These are phyloP conservation scores for Pinna nobilis DNA, from an alignment of 1,140 invertebrate species.

Conservation along the genomic window DNA sequence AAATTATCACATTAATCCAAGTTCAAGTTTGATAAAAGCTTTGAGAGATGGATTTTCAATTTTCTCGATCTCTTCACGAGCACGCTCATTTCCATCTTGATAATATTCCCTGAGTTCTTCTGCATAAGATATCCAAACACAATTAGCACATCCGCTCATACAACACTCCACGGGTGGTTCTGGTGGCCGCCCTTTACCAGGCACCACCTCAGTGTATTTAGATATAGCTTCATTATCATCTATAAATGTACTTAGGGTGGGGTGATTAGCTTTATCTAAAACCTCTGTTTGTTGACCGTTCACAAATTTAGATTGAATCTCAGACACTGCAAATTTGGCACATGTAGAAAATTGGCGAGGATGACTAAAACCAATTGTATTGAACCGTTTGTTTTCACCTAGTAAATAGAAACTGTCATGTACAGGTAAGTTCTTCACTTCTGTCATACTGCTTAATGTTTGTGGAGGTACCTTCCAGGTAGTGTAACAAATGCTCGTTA, in stretches of 20 bases:
- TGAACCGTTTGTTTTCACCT: too few species aligned
- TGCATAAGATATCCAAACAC: constrained; percentile 95
- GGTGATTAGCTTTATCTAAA: neutral
- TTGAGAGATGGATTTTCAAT: constrained; percentile 74
- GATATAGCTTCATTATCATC: neutral
- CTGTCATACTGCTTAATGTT: too few species aligned
- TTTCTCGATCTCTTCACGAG: constrained; percentile 83
- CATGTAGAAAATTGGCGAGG: too few species aligned
- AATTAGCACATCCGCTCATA: constrained; percentile 94
- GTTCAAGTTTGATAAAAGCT: constrained; percentile 73
- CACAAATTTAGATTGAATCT: constrained; percentile 6
- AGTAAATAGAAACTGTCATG: too few species aligned
- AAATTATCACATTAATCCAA: too few species aligned
- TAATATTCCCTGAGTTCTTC: constrained; percentile 85
- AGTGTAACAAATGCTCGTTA: too few species aligned
- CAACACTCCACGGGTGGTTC: constrained; percentile 81
- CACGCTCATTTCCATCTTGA: constrained; percentile 79
- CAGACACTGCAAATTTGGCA: neutral
- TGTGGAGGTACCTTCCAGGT: too few species aligned
- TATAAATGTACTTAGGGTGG: neutral
- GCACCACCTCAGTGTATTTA: constrained; percentile 44
- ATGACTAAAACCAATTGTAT: too few species aligned
- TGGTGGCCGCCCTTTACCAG: constrained; percentile 68
- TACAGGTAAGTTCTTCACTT: too few species aligned
- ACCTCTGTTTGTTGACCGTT: too few species aligned